Conservation (phyloP, 1,140 invertebrate genomes). For the Drosophila kikkawai region DNA sequence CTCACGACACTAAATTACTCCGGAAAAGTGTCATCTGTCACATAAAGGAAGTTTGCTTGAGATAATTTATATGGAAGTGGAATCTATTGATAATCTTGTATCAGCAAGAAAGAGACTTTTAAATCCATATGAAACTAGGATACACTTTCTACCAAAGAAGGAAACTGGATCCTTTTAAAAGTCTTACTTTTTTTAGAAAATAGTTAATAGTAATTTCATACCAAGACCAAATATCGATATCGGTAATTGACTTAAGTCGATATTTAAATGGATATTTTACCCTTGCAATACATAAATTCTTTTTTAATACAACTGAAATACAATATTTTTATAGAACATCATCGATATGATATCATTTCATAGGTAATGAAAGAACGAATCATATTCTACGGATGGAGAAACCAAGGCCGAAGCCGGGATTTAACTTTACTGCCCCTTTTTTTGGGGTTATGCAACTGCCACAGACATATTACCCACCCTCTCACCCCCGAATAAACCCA, state of each 20-base stretch:
- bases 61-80: no score
- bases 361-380: background rate
- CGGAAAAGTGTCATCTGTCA: slow-evolving; percentile 9
- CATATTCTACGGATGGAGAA: background rate
- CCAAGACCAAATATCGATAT: no score
- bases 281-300: no score
- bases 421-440: slow-evolving; percentile 11
- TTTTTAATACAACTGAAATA: no score
- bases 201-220: no score
- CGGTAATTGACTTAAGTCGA: no score
- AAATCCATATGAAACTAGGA: background rate
- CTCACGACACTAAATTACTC: background rate
- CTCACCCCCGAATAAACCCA: slow-evolving; percentile 10
- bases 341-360: background rate
- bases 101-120: background rate
- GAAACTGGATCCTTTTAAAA: no score
- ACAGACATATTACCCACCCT: slow-evolving; percentile 20
- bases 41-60: background rate
- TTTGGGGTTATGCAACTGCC: slow-evolving; percentile 12
- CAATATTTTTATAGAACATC: no score
- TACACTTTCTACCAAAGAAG: background rate
- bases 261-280: no score
- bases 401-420: background rate
- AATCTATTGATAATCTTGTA: background rate
- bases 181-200: no score